Conservation (phyloP, 2,797 vertebrate genomes). For the Crax fasciolata region DNA sequence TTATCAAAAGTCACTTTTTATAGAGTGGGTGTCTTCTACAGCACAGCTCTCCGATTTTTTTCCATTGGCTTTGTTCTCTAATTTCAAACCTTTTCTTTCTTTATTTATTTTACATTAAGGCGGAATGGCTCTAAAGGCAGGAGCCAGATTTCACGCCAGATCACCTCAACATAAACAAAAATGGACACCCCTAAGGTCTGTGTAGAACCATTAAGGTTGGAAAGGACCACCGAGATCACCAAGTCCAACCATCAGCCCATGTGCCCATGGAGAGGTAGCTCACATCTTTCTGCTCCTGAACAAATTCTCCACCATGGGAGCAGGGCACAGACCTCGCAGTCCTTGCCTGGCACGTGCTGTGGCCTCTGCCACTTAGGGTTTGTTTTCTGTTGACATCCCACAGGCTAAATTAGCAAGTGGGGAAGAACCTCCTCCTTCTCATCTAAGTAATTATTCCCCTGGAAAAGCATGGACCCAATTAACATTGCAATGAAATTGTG, state of each 20-base stretch:
- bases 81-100: neutral
- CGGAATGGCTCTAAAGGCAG: neutral
- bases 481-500: neutral
- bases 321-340: neutral
- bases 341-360: neutral
- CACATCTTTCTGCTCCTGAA: neutral
- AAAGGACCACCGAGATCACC: no score
- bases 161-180: neutral
- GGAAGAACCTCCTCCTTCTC: neutral
- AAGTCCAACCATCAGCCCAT: no score
- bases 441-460: slow-evolving; percentile 18
- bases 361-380: neutral
- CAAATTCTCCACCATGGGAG: neutral
- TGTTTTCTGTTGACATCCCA: slow-evolving; percentile 25
- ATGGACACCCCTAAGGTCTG: neutral
- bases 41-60: slow-evolving; percentile 46
- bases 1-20: slow-evolving; percentile 77
- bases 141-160: neutral
- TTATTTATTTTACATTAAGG: slow-evolving; percentile 48
- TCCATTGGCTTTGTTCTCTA: neutral
- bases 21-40: slow-evolving; percentile 31
- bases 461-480: neutral
- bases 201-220: no score
- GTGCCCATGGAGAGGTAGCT: no score
- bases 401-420: neutral